Evolutionary conservation across 2,888 invertebrate species (phyloP).

Genomic region (Notocelia uddmanniana): DNA sequence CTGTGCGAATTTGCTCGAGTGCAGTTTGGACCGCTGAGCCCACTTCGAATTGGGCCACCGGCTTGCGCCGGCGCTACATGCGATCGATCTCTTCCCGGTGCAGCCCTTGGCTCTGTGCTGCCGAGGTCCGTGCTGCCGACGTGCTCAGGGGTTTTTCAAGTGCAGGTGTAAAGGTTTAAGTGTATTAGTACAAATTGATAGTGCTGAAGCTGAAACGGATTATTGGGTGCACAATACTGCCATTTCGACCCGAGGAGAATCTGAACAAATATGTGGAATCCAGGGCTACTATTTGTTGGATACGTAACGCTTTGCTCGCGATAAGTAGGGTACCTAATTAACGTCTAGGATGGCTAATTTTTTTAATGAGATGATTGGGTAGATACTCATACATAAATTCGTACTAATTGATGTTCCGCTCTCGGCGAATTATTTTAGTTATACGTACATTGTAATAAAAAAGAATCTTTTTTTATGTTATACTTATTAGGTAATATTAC

Average conservation of each 20-base stretch:
- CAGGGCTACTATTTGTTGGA: too few species aligned
- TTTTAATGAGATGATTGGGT: too few species aligned
- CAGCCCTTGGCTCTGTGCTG: background rate
- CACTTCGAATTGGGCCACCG: conserved; percentile 18
- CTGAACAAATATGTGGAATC: background rate
- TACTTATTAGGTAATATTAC: background rate
- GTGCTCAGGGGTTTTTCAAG: background rate
- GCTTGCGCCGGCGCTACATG: conserved; percentile 32
- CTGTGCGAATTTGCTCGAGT: conserved; percentile 28
- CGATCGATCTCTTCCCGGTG: conserved; percentile 1
- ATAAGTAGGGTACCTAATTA: background rate
- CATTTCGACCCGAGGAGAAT: background rate
- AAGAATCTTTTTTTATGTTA: too few species aligned
- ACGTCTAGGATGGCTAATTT: too few species aligned
- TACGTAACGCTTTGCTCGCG: background rate
- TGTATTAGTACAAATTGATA: conserved; percentile 11
- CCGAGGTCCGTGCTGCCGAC: background rate
- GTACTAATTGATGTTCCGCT: conserved; percentile 10
- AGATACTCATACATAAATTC: too few species aligned
- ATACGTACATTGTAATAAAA: background rate
- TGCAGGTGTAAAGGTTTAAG: conserved; percentile 31
- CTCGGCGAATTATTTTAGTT: background rate
- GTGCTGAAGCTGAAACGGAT: conserved; percentile 2
- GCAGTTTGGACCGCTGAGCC: conserved; percentile 22
- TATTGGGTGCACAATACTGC: background rate